Evolutionary conservation across 2,797 vertebrate species (phyloP).

Genomic region (Florisuga fusca): DNA sequence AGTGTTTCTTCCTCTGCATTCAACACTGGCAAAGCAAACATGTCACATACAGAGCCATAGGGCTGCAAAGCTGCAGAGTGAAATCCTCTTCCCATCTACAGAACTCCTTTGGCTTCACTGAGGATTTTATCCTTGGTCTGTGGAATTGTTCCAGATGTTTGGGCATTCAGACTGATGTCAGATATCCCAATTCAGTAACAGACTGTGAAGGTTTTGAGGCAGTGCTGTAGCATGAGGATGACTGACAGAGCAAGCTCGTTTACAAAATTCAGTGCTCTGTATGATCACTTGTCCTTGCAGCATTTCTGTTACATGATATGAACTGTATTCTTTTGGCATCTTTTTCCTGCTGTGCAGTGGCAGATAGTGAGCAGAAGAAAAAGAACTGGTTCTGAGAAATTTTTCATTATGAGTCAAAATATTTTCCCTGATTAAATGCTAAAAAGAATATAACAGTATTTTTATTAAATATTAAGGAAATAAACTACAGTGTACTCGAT

Average conservation of each 20-base stretch:
- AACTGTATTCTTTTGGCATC: background rate
- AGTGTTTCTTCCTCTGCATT: background rate
- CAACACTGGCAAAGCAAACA: background rate
- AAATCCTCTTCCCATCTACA: background rate
- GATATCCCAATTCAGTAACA: background rate
- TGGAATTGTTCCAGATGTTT: background rate
- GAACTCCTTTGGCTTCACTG: background rate
- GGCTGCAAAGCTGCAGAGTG: background rate
- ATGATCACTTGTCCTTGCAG: background rate
- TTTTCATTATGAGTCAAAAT: background rate
- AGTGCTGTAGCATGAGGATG: background rate
- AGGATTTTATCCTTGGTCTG: background rate
- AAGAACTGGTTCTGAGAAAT: background rate
- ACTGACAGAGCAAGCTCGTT: background rate
- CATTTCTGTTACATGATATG: background rate
- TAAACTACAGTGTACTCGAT: background rate
- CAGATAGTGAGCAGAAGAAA: background rate
- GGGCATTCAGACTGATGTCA: background rate
- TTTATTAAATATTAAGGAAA: background rate
- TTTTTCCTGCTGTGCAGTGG: background rate
- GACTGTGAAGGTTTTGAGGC: background rate
- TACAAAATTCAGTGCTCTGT: accelerated
- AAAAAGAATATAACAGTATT: background rate
- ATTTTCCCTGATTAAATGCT: background rate
- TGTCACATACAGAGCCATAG: accelerated